These are phyloP conservation scores for Euura saliciscinereae DNA, from an alignment of 1,140 invertebrate genomes.

Conservation along the genomic window DNA sequence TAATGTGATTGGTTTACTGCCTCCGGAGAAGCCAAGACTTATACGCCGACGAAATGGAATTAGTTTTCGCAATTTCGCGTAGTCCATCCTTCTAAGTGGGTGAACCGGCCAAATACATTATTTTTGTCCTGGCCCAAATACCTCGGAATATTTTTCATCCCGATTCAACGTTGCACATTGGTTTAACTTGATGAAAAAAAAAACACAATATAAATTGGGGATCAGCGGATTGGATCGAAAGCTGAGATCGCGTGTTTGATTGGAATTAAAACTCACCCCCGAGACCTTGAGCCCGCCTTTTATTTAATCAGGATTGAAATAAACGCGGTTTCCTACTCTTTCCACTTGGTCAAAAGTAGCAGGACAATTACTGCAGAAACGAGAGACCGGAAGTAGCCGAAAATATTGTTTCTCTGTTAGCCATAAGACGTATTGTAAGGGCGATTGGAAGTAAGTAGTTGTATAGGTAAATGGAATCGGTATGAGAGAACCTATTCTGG, in stretches of 20 bases:
- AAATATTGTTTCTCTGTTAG: no score
- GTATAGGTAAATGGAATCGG: background rate
- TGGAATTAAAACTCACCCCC: background rate
- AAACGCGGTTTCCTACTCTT: no score
- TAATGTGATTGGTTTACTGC: constrained; percentile 54
- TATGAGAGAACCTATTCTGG: constrained; percentile 43
- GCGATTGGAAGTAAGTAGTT: no score
- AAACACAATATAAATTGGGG: background rate
- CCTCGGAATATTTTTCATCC: no score
- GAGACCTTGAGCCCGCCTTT: background rate
- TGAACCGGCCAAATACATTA: constrained; percentile 11
- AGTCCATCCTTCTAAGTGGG: constrained; percentile 48
- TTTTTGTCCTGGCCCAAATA: background rate
- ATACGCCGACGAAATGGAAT: constrained; percentile 47
- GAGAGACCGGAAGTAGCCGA: no score
- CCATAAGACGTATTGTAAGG: no score
- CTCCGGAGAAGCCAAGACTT: constrained; percentile 36
- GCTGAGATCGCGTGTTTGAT: background rate
- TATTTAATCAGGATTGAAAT: no score
- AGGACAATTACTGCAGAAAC: no score
- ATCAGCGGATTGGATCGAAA: background rate
- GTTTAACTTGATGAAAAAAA: constrained; percentile 34
- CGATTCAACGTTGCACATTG: no score
- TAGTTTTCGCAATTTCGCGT: constrained; percentile 50
- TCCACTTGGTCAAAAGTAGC: no score